Conservation (phyloP, 2,888 invertebrate species). For the Pediacus dermestoides region DNA sequence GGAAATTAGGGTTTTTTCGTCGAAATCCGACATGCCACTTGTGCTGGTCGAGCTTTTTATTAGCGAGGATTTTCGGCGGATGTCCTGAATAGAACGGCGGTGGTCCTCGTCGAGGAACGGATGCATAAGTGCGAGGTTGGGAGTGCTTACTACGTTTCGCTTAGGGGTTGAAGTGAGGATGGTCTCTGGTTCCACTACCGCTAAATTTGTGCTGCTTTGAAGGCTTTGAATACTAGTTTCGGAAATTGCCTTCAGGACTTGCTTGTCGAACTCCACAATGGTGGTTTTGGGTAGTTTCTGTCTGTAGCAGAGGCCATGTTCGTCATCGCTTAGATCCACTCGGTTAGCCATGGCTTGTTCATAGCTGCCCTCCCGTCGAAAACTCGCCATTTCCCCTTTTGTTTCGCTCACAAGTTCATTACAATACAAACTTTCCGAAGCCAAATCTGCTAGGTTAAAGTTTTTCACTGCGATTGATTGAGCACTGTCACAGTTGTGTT, state of each 20-base stretch:
- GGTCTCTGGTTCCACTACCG: not conserved
- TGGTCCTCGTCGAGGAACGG: conserved; percentile 30
- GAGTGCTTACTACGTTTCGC: conserved; percentile 53
- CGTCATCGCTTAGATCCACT: conserved; percentile 50
- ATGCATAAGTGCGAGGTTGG: conserved; percentile 52
- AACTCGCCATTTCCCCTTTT: conserved; percentile 27
- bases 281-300: conserved; percentile 44
- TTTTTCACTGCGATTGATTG: conserved; percentile 48
- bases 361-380: conserved; percentile 47
- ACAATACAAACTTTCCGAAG: conserved; percentile 2
- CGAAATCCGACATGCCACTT: conserved; percentile 43
- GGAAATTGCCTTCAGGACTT: conserved; percentile 47
- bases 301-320: conserved; percentile 55
- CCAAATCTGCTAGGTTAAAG: conserved; percentile 46
- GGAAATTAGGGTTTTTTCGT: conserved; percentile 39
- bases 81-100: conserved; percentile 57
- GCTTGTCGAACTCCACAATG: conserved; percentile 44
- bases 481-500: conserved; percentile 8
- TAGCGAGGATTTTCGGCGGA: conserved; percentile 55
- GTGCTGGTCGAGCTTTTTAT: conserved; percentile 45
- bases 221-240: conserved; percentile 46
- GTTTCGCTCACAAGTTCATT: not conserved
- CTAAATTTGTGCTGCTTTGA: conserved; percentile 20
- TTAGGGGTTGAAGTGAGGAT: conserved; percentile 21
- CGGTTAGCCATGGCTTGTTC: conserved; percentile 46